These are phyloP conservation scores for Seriola rivoliana DNA, from an alignment of 2,113 vertebrate genomes.

Conservation along the genomic window DNA sequence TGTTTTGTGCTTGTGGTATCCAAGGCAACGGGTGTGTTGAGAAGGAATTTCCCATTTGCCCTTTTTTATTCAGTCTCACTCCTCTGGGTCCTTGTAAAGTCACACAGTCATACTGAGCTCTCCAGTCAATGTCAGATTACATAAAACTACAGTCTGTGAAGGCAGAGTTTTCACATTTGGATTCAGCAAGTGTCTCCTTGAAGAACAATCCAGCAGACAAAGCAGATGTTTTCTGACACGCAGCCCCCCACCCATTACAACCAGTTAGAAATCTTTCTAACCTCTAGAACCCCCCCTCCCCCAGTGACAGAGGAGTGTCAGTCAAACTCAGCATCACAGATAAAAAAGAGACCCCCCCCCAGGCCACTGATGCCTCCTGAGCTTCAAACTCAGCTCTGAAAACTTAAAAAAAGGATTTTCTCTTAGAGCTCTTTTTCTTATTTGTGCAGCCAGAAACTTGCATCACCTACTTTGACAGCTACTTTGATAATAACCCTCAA, in stretches of 20 bases:
- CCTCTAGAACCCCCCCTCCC: neutral
- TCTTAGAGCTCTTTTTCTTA: too few species aligned
- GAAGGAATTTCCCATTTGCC: neutral
- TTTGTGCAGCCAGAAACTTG: too few species aligned
- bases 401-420: too few species aligned
- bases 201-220: neutral
- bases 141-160: constrained; percentile 8
- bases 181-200: constrained; percentile 4
- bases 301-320: neutral
- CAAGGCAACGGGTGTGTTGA: constrained; percentile 21
- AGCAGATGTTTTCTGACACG: neutral
- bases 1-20: constrained; percentile 10
- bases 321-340: neutral
- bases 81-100: constrained; percentile 10
- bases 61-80: constrained; percentile 12
- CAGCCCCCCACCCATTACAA: neutral
- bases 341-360: neutral
- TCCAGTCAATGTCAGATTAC: constrained; percentile 8
- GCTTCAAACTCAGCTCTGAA: too few species aligned
- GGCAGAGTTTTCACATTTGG: neutral
- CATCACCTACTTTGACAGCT: too few species aligned
- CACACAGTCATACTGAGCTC: neutral
- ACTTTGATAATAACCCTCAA: neutral
- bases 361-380: neutral
- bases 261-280: neutral